Evolutionary conservation across 2,797 vertebrate genomes (phyloP).

Genomic region (Nyctibius grandis): DNA sequence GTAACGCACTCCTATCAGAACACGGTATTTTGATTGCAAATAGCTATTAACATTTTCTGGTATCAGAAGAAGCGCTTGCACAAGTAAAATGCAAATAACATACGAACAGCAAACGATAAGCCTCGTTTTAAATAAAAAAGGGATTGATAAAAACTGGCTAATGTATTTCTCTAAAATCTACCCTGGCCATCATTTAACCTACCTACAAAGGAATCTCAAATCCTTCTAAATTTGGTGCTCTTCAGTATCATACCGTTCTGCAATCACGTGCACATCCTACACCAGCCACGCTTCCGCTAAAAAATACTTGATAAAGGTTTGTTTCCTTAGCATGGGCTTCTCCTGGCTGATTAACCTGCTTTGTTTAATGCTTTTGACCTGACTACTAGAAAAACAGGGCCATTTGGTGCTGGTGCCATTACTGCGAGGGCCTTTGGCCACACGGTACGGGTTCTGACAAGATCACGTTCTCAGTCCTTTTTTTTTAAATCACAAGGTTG

Average conservation of each 20-base stretch:
- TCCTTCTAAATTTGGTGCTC: neutral
- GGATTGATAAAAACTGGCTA: neutral
- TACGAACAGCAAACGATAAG: neutral
- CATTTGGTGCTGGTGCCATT: neutral
- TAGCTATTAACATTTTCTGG: neutral
- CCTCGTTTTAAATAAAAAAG: neutral
- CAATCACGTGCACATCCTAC: neutral
- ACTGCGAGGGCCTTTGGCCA: neutral
- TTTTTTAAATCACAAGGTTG: neutral
- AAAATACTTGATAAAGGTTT: neutral
- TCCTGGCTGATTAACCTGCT: neutral
- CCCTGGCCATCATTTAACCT: neutral
- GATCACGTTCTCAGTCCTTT: neutral
- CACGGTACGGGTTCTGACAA: fast-evolving
- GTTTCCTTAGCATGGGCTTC: neutral
- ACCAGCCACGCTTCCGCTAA: fast-evolving
- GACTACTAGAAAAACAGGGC: neutral
- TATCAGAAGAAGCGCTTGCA: neutral
- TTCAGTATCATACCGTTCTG: neutral
- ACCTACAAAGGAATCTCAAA: neutral
- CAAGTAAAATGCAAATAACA: neutral
- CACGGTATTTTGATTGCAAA: neutral
- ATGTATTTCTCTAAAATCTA: neutral
- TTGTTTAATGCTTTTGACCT: neutral
- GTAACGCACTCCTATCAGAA: neutral